phyloP scores from a whole-genome alignment of 2,797 vertebrate genomes.

The Fistularia tabacaria region DNA sequence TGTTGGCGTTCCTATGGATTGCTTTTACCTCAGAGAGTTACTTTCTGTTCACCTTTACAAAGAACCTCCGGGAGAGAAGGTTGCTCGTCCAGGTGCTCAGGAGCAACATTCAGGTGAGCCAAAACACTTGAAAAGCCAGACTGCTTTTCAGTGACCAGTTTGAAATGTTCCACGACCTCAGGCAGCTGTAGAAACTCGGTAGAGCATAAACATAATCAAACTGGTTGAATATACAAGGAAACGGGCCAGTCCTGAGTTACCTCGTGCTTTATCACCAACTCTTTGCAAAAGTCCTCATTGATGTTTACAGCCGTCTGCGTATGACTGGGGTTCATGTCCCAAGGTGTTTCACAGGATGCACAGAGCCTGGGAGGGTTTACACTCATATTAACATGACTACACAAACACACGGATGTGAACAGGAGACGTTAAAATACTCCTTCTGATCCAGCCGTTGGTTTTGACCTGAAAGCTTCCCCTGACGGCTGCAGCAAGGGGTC shows the following conservation, averaged over 20 bases:
- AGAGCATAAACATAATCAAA: conserved; percentile 11
- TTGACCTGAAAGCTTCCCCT: conserved; percentile 59
- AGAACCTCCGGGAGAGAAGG: conserved; percentile 58
- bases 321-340: conserved; percentile 5
- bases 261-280: conserved; percentile 68
- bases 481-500: conserved; percentile 76
- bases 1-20: not conserved
- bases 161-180: conserved; percentile 53
- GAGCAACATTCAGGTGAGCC: conserved; percentile 53
- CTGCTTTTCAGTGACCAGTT: conserved; percentile 27
- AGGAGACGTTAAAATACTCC: conserved; percentile 3
- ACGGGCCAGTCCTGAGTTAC: conserved; percentile 43
- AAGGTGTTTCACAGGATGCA: conserved; percentile 41
- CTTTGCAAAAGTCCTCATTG: conserved; percentile 73
- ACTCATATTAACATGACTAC: not conserved
- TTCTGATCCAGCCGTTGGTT: conserved; percentile 80
- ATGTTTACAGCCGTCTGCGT: conserved; percentile 13
- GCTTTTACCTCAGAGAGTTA: not conserved
- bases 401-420: not conserved
- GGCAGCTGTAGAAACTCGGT: conserved; percentile 76
- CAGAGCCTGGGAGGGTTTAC: conserved; percentile 38
- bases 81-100: conserved; percentile 62
- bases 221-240: not conserved
- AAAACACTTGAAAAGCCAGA: conserved; percentile 50
- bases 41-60: conserved; percentile 63